phyloP scores from a whole-genome alignment of 1,140 invertebrate species.

The Drosophila bipectinata region DNA sequence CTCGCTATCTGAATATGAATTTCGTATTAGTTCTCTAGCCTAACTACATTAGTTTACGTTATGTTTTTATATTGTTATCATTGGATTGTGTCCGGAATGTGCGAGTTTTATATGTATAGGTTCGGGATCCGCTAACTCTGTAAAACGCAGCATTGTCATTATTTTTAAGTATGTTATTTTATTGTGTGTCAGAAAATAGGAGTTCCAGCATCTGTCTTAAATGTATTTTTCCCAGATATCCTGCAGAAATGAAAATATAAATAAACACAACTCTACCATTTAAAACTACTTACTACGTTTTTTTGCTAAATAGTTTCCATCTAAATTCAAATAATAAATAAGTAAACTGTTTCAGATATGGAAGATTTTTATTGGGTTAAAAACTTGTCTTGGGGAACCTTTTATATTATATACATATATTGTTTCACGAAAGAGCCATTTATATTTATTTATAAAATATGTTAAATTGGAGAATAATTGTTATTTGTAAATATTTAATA shows the following conservation, averaged over 20 bases:
- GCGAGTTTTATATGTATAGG: slow-evolving; percentile 63
- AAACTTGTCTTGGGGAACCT: neutral
- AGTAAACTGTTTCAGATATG: slow-evolving; percentile 75
- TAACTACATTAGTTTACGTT: slow-evolving; percentile 47
- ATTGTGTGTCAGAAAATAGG: slow-evolving; percentile 46
- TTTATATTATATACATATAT: no score
- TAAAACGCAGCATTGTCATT: slow-evolving; percentile 75
- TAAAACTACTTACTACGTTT: slow-evolving; percentile 49
- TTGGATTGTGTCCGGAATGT: slow-evolving; percentile 59
- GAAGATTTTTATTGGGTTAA: neutral
- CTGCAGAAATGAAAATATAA: slow-evolving; percentile 16
- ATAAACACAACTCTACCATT: slow-evolving; percentile 10
- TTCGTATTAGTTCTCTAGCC: slow-evolving; percentile 31
- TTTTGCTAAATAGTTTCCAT: slow-evolving; percentile 74
- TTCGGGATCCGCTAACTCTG: slow-evolving; percentile 40
- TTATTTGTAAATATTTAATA: no score
- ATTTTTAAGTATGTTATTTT: slow-evolving; percentile 67
- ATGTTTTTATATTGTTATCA: slow-evolving; percentile 48
- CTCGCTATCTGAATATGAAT: slow-evolving; percentile 17
- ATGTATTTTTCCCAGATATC: slow-evolving; percentile 1
- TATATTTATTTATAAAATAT: no score
- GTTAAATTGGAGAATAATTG: no score
- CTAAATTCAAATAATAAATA: slow-evolving; percentile 59
- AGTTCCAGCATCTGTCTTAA: neutral
- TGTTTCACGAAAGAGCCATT: neutral